These are phyloP conservation scores for Gila robusta DNA, from an alignment of 2,797 vertebrate genomes.

Conservation along the genomic window DNA sequence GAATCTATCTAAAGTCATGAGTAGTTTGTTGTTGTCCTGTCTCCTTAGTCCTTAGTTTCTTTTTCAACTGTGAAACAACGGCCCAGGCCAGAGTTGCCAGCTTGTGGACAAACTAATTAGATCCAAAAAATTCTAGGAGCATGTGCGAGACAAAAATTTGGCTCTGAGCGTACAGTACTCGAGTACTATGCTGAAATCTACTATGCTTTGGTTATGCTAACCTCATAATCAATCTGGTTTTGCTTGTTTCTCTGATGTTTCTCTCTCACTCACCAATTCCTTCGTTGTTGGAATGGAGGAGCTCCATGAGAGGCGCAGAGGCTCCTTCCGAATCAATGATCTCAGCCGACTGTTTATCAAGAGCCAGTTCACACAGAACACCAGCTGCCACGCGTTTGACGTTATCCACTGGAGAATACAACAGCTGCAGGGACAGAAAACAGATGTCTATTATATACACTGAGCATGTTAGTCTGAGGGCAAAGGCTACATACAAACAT, in stretches of 20 bases:
- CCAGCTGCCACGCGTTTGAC: constrained; percentile 94
- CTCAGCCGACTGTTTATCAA: constrained; percentile 90
- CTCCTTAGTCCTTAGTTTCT: background rate
- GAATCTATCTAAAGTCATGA: too few species aligned
- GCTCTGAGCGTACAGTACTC: too few species aligned
- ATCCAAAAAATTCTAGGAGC: too few species aligned
- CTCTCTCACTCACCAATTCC: constrained; percentile 87
- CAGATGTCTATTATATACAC: background rate
- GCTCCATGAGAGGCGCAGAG: constrained; percentile 92
- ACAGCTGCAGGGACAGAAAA: constrained; percentile 77
- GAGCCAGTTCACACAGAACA: constrained; percentile 92
- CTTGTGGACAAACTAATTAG: too few species aligned
- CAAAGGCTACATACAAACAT: background rate
- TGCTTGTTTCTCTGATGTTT: background rate
- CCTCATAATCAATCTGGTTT: background rate
- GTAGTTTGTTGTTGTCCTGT: background rate
- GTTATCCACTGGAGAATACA: constrained; percentile 95
- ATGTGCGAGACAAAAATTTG: too few species aligned
- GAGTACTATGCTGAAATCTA: too few species aligned
- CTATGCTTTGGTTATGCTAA: background rate
- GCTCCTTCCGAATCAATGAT: constrained; percentile 92
- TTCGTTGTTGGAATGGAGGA: constrained; percentile 95
- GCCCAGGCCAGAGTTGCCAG: background rate
- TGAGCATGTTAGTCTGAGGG: background rate
- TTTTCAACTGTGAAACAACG: background rate